Evolutionary conservation across 1,140 invertebrate species (phyloP).

Genomic region (Bombyx mandarina): DNA sequence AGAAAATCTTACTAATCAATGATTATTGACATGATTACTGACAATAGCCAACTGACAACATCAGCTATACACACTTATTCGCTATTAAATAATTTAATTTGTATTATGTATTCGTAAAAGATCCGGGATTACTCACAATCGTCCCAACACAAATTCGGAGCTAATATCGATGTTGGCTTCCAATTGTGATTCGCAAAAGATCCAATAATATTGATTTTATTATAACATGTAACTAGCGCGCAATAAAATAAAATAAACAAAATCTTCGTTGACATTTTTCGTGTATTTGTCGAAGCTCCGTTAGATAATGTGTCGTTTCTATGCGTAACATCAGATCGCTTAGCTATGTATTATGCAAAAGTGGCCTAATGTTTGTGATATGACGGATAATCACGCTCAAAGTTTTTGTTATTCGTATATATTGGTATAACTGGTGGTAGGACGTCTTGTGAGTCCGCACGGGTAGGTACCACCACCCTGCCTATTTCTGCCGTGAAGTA

Average conservation of each 20-base stretch:
- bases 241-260: neutral
- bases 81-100: neutral
- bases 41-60: neutral
- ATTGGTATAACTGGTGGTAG: no score
- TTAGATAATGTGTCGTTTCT: no score
- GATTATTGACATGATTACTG: no score
- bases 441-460: no score
- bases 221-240: neutral
- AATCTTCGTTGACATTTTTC: neutral
- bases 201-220: constrained; percentile 21
- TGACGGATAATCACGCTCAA: no score
- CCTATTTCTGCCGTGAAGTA: no score
- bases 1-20: no score
- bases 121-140: constrained; percentile 27
- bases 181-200: constrained; percentile 34
- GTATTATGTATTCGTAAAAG: neutral
- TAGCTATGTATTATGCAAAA: no score
- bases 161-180: constrained; percentile 30
- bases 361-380: no score
- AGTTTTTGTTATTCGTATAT: no score
- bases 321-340: no score
- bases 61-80: neutral
- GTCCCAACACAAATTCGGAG: constrained; percentile 40
- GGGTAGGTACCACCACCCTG: no score
- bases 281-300: neutral